Percentiles rank a stretch among this genome's conserved stretches.
Evolutionary conservation across 2,797 vertebrate species (phyloP).

Genomic region (Sphenodon punctatus): DNA sequence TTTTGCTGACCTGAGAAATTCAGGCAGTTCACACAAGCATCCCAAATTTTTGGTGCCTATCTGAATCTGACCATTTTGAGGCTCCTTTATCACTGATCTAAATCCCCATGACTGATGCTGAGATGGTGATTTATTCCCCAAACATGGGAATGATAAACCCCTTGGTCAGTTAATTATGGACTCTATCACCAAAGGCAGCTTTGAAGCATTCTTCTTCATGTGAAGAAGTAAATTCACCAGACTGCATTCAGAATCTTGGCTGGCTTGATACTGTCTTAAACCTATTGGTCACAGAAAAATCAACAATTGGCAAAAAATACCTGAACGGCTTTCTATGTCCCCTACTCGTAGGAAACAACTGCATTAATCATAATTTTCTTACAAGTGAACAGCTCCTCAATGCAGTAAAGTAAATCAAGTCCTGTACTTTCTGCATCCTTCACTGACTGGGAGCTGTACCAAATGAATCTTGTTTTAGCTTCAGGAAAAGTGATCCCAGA

Average conservation of each 20-base stretch:
- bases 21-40: background rate
- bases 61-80: background rate
- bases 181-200: background rate
- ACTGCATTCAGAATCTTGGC: background rate
- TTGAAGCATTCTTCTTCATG: background rate
- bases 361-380: conserved; percentile 12
- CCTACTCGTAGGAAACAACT: background rate
- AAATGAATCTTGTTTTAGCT: conserved; percentile 4
- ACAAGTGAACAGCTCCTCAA: background rate
- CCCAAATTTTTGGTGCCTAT: background rate
- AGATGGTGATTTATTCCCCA: background rate
- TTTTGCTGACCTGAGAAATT: background rate
- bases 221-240: background rate
- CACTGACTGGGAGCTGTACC: background rate
- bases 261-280: background rate
- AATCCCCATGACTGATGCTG: background rate
- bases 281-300: background rate
- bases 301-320: background rate
- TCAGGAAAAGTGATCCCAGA: background rate
- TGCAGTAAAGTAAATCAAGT: background rate
- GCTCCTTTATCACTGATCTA: background rate
- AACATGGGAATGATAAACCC: background rate
- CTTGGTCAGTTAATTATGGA: background rate
- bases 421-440: background rate
- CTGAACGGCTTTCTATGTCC: background rate